These are phyloP conservation scores for Paracanthobrama guichenoti DNA, from an alignment of 2,113 vertebrate genomes.

Conservation along the genomic window DNA sequence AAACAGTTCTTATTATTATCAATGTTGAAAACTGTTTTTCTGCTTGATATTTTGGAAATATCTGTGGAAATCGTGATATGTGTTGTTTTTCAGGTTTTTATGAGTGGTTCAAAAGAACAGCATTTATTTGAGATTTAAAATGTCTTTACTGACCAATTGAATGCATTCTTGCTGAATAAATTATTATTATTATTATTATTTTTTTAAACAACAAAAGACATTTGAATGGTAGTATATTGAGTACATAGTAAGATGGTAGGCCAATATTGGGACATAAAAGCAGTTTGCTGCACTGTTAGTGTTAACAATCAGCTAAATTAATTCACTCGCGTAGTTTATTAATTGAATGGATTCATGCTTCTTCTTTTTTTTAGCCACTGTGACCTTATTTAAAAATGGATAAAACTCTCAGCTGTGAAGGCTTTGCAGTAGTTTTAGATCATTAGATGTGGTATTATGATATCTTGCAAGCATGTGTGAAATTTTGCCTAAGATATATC, in stretches of 20 bases:
- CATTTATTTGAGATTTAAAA: no score
- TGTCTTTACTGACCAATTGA: not conserved
- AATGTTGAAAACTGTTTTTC: not conserved
- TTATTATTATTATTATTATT: no score
- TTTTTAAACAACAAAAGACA: not conserved
- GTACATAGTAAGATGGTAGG: not conserved
- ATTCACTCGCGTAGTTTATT: not conserved
- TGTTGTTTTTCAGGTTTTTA: no score
- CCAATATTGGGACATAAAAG: not conserved
- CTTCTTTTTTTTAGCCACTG: not conserved
- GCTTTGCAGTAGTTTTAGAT: slow-evolving; percentile 3
- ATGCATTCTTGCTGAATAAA: not conserved
- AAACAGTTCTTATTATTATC: not conserved
- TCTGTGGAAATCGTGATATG: no score
- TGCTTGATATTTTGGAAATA: no score
- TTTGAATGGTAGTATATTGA: not conserved
- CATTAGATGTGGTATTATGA: not conserved
- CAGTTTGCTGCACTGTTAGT: not conserved
- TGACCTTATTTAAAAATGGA: not conserved
- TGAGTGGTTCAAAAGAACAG: no score
- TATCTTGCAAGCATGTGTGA: not conserved
- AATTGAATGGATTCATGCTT: not conserved
- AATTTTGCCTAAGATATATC: not conserved
- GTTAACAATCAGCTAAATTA: not conserved
- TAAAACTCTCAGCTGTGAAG: not conserved